Evolutionary conservation across 2,888 invertebrate species (phyloP).

Genomic region (Drosophila subquinaria): DNA sequence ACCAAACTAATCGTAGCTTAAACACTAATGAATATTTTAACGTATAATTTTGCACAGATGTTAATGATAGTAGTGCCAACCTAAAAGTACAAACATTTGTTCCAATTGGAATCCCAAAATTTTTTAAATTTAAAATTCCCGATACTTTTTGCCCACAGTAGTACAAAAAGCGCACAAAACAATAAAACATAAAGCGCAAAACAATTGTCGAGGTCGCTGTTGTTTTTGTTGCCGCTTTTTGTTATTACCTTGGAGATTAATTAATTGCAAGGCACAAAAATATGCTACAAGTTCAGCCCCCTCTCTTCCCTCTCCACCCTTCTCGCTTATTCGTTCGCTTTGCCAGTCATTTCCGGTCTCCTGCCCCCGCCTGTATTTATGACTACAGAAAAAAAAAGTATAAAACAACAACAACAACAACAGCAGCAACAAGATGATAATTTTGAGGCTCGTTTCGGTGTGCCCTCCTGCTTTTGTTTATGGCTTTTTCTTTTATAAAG

Average conservation of each 20-base stretch:
- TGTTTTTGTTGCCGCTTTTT: slow-evolving; percentile 45
- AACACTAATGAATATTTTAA: no score
- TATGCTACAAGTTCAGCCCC: slow-evolving; percentile 73
- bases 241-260: slow-evolving; percentile 83
- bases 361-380: slow-evolving; percentile 63
- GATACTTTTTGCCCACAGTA: no score
- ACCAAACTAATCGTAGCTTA: no score
- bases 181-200: slow-evolving; percentile 70
- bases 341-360: slow-evolving; percentile 75
- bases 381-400: slow-evolving; percentile 42
- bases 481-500: slow-evolving; percentile 77
- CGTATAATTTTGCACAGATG: no score
- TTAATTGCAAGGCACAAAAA: slow-evolving; percentile 77
- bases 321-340: slow-evolving; percentile 9
- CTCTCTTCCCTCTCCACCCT: background rate
- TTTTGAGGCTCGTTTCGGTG: slow-evolving; percentile 67
- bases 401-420: slow-evolving; percentile 10
- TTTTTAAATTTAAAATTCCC: no score
- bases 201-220: slow-evolving; percentile 63
- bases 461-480: slow-evolving; percentile 64
- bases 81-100: no score
- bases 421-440: slow-evolving; percentile 76
- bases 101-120: no score
- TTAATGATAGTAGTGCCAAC: no score
- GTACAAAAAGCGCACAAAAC: slow-evolving; percentile 46